Conservation (phyloP, 1,140 invertebrate species). For the Zaprionus lachaisei region DNA sequence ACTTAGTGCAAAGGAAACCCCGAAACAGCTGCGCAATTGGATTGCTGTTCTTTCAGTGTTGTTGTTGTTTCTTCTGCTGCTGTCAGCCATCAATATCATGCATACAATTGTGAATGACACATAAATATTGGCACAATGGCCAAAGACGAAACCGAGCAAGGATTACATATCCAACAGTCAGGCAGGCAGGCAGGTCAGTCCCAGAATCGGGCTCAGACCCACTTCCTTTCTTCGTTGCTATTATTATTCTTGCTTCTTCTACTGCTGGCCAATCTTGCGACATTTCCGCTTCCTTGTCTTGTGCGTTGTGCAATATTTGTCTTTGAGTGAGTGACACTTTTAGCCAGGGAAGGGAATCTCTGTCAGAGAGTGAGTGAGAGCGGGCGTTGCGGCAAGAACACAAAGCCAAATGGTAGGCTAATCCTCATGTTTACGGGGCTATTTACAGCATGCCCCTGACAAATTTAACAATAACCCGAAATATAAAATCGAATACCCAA, state of each 20-base stretch:
- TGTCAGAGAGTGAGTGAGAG: neutral
- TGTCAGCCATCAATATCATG: constrained; percentile 74
- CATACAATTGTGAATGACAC: constrained; percentile 80
- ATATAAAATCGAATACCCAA: constrained; percentile 53
- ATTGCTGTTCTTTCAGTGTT: constrained; percentile 35
- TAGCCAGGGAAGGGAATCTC: constrained; percentile 47
- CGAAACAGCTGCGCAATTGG: constrained; percentile 73
- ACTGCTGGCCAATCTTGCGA: constrained; percentile 70
- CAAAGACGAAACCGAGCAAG: constrained; percentile 56
- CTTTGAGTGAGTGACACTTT: constrained; percentile 79
- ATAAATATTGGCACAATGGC: constrained; percentile 67
- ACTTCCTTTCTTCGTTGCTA: constrained; percentile 19
- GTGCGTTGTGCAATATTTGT: constrained; percentile 69
- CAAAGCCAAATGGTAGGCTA: constrained; percentile 65
- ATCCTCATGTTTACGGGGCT: constrained; percentile 80
- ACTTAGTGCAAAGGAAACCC: constrained; percentile 48
- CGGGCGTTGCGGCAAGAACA: constrained; percentile 34
- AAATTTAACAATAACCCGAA: constrained; percentile 76
- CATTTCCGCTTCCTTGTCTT: constrained; percentile 73
- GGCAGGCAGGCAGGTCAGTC: constrained; percentile 5
- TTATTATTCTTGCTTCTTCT: constrained; percentile 29
- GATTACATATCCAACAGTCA: constrained; percentile 44
- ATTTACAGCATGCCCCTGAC: constrained; percentile 73
- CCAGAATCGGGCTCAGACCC: constrained; percentile 21
- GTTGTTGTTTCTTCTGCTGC: constrained; percentile 9